Percentiles rank a stretch among this genome's conserved stretches.
Evolutionary conservation across 2,797 vertebrate species (phyloP).

Genomic region (Cercopithecus hamlyni): DNA sequence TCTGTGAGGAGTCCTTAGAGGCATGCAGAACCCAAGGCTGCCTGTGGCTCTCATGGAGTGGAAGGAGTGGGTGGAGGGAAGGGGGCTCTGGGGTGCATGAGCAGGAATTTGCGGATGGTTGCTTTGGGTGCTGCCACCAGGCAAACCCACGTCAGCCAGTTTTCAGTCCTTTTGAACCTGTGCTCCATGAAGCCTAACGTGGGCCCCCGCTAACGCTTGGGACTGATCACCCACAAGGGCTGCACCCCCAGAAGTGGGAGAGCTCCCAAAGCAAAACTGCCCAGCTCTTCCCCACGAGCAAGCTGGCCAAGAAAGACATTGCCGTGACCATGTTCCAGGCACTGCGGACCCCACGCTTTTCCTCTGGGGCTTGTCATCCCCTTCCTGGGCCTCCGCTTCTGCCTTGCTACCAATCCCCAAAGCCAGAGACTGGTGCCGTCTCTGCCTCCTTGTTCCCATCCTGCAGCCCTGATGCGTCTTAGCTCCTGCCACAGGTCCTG

Average conservation of each 20-base stretch:
- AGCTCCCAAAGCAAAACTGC: neutral
- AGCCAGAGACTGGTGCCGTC: neutral
- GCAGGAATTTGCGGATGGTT: neutral
- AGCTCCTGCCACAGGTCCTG: neutral
- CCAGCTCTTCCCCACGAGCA: neutral
- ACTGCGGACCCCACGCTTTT: neutral
- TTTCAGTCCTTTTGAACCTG: neutral
- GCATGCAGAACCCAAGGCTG: rapidly evolving
- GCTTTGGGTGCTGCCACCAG: neutral
- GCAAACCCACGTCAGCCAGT: neutral
- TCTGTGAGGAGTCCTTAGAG: neutral
- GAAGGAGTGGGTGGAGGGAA: neutral
- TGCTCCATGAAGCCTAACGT: neutral
- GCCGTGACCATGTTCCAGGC: neutral
- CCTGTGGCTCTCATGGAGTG: neutral
- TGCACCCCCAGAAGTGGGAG: rapidly evolving
- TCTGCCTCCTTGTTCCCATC: neutral
- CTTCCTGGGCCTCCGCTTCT: neutral
- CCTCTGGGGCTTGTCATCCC: rapidly evolving
- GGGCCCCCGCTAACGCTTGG: neutral
- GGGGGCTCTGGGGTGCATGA: neutral
- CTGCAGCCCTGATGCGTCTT: neutral
- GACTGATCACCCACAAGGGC: no score
- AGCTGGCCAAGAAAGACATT: neutral
- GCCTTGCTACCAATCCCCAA: neutral